Evolutionary conservation across 2,888 invertebrate genomes (phyloP), one percentile per base, ranked within the genome.

Genomic region (Lasiommata megera): DNA sequence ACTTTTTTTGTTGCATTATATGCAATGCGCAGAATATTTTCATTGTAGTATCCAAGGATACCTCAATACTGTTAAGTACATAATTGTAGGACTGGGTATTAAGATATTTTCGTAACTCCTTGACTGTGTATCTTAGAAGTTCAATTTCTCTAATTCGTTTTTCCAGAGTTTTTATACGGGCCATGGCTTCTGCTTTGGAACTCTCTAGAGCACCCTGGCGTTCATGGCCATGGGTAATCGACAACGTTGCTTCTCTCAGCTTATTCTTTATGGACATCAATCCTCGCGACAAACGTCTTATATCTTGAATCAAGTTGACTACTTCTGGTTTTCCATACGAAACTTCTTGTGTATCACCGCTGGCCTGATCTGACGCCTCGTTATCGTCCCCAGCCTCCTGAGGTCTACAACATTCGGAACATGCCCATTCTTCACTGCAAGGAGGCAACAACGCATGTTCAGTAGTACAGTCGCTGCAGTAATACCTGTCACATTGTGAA

Each of bases 81-180:
- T 12, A 44, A 5, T 7, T 23, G 1, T 44, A 16, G 7, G 23
- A 12, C 12, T 44, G 23, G 12, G 44, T 28, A 6, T 28, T 44
- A 5, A 44, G 44, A 12, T 44, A 28, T n/a, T 28, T 44, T 1
- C 44, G 44, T 28, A 44, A 23, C 7, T 44, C 44, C 11, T 12
- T 28, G 5, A 44, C 28, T 6, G 44, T 44, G 44, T 12, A 12
- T 12, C 28, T 11, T 6, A 44, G 6, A 6, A 28, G 28, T 44
- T 44, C 44, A 12, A 44, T 44, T 28, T 44, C 44, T 23, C 28
- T 44, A 7, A n/a, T 44, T 44, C 44, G 23, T 28, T 28, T 23
- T 28, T 44, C 44, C 1, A 44, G 44, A 3, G 28, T 28, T 23
- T 44, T 44, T 7, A 28, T 28, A n/a, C 44, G 44, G 0, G 44